Conservation (phyloP, 64 coral and sea anemone species). For the Stylophora pistillata region DNA sequence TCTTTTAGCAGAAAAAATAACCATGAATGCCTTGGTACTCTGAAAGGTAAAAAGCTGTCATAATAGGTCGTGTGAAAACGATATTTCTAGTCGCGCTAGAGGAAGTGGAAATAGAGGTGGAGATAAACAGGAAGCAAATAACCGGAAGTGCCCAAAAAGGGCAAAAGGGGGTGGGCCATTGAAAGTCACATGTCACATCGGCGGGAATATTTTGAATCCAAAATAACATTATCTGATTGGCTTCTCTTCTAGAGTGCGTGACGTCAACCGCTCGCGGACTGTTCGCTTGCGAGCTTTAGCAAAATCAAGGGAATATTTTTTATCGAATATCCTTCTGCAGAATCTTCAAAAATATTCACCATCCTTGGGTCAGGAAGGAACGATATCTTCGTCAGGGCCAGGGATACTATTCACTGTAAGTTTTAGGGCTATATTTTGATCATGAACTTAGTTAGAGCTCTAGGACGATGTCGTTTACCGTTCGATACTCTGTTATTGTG, state of each 20-base stretch:
- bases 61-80: no score
- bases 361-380: constrained; percentile 48
- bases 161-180: constrained; percentile 65
- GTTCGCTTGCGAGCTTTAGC: constrained; percentile 70
- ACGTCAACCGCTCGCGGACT: constrained; percentile 82
- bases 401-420: constrained; percentile 9
- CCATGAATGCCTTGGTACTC: no score
- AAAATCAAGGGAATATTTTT: constrained; percentile 68
- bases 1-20: no score
- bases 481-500: constrained; percentile 10
- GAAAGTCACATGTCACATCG: constrained; percentile 80
- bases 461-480: constrained; percentile 13
- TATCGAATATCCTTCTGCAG: constrained; percentile 71
- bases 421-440: not conserved
- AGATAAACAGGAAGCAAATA: not conserved
- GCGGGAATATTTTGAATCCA: constrained; percentile 97
- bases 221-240: constrained; percentile 75
- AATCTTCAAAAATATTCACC: constrained; percentile 82
- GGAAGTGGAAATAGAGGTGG: no score
- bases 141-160: constrained; percentile 79
- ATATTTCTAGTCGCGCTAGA: no score
- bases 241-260: constrained; percentile 57
- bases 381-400: not conserved
- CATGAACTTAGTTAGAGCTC: not conserved
- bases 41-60: no score